Conservation (phyloP, 2,797 vertebrate species). For the Crocidura indochinensis region DNA sequence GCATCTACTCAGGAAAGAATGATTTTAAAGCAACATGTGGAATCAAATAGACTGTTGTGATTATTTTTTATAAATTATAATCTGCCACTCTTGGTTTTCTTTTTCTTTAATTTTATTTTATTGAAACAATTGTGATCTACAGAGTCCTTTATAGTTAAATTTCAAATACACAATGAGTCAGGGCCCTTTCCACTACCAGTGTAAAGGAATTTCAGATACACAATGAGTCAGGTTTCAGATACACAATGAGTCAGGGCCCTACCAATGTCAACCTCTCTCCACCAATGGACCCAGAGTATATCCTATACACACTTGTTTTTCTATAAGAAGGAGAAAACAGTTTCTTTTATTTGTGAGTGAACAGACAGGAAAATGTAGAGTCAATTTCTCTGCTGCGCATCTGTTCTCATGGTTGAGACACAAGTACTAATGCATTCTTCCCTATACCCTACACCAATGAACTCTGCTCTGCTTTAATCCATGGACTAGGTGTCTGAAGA, state of each 20-base stretch:
- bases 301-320: not conserved
- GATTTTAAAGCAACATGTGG: not conserved
- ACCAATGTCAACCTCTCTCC: no score
- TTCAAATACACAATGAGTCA: no score
- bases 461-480: slow-evolving; percentile 61
- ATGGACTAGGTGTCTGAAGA: slow-evolving; percentile 36
- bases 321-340: not conserved
- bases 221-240: no score
- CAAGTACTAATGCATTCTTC: slow-evolving; percentile 64
- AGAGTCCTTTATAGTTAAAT: no score
- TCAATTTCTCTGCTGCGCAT: slow-evolving; percentile 54
- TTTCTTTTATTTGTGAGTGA: slow-evolving; percentile 40
- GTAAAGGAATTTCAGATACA: no score
- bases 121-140: no score
- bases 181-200: no score
- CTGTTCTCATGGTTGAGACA: slow-evolving; percentile 61
- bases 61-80: slow-evolving; percentile 53
- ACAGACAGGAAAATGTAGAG: slow-evolving; percentile 36
- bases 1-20: not conserved
- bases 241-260: no score
- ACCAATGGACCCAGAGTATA: no score
- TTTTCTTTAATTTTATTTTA: no score
- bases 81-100: slow-evolving; percentile 7
- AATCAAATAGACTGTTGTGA: not conserved
- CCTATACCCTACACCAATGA: slow-evolving; percentile 26